Base-by-base conservation (phyloP, 2,888 invertebrate genomes). In the Melanotus villosus region DNA sequence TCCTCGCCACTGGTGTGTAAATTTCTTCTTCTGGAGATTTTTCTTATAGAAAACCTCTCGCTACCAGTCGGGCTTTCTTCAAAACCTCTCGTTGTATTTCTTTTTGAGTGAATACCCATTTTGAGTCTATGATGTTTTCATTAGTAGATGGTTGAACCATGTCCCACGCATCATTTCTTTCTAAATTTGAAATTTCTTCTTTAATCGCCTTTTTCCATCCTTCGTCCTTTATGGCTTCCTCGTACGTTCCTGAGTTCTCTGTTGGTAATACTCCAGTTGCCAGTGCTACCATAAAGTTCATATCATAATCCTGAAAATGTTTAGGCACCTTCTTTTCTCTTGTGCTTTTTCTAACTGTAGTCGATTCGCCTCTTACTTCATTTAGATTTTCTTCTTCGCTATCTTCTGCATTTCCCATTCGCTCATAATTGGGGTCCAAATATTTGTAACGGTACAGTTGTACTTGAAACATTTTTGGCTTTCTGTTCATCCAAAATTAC, bases 161-260 rank as follows among this genome's bases (percentile, higher is more conserved):
- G 32, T 68, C 43, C 58, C 64, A 64, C 4, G 59, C 64, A n/a
- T 34, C 2, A 26, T 36, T 45, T 47, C 30, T 30, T 21, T 68
- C 52, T 4, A 38, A 32, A 34, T 47, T 19, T 3, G 2, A 18
- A 16, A 68, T 10, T 6, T 64, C 52, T 30, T 68, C 30, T 41
- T 52, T 6, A 14, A 64, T 68, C 19, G 58, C 58, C n/a, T 50
- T 18, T 57, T 36, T 63, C 64, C 58, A 58, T 7, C 50, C 23
- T 23, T 18, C 23, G 38, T 41, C 38, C 12, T 64, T 6, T 9
- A 68, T 50, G 26, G 68, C 58, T 16, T 45, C 45, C 5, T 26
- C 14, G 57, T 58, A 65, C 3, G 1, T 47, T 16, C 6, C 12
- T 9, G 65, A 59, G 21, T 12, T 12, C 4, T 57, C 57, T 18